phyloP scores from a whole-genome alignment of 2,888 invertebrate species.

The Coleophora deauratella region DNA sequence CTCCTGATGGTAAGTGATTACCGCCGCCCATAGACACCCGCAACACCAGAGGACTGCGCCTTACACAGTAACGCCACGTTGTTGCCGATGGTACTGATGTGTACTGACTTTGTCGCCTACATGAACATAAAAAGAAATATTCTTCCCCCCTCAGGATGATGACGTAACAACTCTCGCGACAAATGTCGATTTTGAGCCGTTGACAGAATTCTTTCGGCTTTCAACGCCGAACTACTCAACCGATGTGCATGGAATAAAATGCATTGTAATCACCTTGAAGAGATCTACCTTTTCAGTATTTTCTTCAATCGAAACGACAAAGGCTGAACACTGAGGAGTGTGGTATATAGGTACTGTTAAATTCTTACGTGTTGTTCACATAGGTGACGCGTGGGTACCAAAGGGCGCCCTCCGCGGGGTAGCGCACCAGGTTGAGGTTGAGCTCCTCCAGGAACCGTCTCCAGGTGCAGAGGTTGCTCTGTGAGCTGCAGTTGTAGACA shows the following conservation, averaged over 20 bases:
- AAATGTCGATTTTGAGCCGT: too few species aligned
- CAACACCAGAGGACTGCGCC: constrained; percentile 25
- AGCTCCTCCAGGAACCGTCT: constrained; percentile 70
- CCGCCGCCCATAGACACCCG: too few species aligned
- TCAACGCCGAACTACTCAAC: not conserved
- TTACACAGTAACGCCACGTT: too few species aligned
- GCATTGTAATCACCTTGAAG: not conserved
- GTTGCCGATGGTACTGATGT: too few species aligned
- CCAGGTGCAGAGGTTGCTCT: constrained; percentile 81
- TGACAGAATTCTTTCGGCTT: too few species aligned
- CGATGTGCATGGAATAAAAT: not conserved
- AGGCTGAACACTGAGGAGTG: constrained; percentile 32
- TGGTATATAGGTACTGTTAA: not conserved
- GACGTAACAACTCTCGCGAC: too few species aligned
- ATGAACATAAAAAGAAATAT: too few species aligned
- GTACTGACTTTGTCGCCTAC: too few species aligned
- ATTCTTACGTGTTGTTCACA: not conserved
- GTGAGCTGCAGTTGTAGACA: constrained; percentile 84
- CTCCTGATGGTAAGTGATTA: too few species aligned
- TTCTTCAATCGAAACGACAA: too few species aligned
- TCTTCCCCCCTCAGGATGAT: too few species aligned
- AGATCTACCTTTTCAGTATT: constrained; percentile 47
- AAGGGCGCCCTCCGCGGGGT: constrained; percentile 75
- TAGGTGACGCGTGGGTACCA: constrained; percentile 74
- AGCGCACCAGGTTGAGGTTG: constrained; percentile 55